Conservation (phyloP, 1,140 invertebrate species). For the Paraescarpia echinospica region DNA sequence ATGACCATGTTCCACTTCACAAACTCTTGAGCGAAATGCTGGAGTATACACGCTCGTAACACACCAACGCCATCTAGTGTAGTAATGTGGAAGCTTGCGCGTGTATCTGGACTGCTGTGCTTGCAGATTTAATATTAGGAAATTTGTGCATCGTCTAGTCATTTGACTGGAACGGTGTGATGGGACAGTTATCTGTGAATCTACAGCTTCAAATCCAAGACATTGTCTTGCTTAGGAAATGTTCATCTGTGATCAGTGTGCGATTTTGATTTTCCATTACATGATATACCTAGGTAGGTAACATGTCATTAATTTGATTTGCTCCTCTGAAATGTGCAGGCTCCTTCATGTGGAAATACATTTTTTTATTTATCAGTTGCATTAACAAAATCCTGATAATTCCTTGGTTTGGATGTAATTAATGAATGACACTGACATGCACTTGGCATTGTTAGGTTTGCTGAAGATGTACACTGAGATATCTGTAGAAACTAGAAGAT, state of each 20-base stretch:
- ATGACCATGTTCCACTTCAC: constrained; percentile 89
- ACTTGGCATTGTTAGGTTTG: background rate
- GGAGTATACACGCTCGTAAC: constrained; percentile 65
- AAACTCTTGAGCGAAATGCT: constrained; percentile 97
- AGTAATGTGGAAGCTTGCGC: background rate
- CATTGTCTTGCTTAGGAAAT: background rate
- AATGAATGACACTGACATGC: background rate
- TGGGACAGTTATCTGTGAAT: background rate
- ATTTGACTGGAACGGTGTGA: background rate
- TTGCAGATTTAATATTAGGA: background rate
- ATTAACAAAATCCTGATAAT: too few relatives aligned
- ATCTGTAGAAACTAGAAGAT: background rate
- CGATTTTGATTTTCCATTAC: background rate
- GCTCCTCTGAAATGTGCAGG: background rate
- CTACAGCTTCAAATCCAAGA: background rate
- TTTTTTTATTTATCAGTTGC: too few relatives aligned
- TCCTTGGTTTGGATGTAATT: background rate
- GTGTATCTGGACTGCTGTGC: too few relatives aligned
- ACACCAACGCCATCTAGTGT: constrained; percentile 1
- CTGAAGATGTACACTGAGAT: background rate
- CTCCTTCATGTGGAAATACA: too few relatives aligned
- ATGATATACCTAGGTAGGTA: background rate
- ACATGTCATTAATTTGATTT: background rate
- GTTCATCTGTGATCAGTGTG: background rate
- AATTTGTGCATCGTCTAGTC: background rate